These are phyloP conservation scores for Hydrozoanthus gracilis DNA, from an alignment of 92 coral and sea anemone species.

Conservation along the genomic window DNA sequence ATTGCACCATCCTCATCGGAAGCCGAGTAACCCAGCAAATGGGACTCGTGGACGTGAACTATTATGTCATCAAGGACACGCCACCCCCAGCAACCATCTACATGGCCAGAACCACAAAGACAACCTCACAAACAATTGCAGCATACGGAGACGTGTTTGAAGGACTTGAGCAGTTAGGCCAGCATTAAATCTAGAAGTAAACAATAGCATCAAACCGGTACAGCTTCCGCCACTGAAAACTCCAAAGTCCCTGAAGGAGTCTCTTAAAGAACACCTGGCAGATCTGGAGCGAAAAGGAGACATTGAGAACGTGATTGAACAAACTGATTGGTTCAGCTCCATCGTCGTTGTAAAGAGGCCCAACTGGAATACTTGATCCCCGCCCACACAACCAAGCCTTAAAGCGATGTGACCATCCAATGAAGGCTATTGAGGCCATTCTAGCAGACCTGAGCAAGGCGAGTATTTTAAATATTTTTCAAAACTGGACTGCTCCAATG, in stretches of 20 bases:
- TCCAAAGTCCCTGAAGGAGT: no score
- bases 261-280: no score
- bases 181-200: no score
- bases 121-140: constrained; percentile 2
- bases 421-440: constrained; percentile 38
- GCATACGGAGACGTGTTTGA: constrained; percentile 37
- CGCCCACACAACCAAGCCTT: constrained; percentile 41
- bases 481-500: constrained; percentile 24
- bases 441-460: constrained; percentile 33
- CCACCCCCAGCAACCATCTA: no score
- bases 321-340: constrained; percentile 33
- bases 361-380: constrained; percentile 44
- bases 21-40: no score
- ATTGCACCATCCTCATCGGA: no score
- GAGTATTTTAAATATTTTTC: constrained; percentile 41
- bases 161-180: constrained; percentile 37
- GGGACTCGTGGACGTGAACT: no score
- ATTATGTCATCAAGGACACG: not conserved
- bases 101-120: not conserved
- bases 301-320: constrained; percentile 27
- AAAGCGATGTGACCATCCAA: constrained; percentile 35
- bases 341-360: constrained; percentile 18
- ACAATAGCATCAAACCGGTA: no score
- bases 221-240: no score
- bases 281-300: no score